These are phyloP conservation scores for Lingula anatina DNA, from an alignment of 2,888 invertebrate species.

Conservation along the genomic window DNA sequence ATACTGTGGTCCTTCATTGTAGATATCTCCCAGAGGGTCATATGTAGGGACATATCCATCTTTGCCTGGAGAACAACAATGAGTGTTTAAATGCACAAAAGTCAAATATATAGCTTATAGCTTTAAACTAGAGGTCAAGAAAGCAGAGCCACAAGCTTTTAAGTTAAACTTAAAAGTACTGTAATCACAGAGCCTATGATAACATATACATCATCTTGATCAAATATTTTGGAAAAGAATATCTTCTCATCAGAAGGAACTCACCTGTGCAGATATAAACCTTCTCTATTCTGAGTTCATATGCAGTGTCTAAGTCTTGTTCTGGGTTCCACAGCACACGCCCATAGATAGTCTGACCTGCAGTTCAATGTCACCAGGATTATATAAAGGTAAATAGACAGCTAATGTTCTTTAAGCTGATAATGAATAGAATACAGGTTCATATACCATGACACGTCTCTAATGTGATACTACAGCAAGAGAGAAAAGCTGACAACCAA, in stretches of 20 bases:
- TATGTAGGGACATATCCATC: slow-evolving; percentile 51
- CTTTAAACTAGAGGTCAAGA: no score
- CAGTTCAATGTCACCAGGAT: no score
- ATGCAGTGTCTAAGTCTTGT: slow-evolving; percentile 50
- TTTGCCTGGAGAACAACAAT: slow-evolving; percentile 21
- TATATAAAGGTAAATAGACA: no score
- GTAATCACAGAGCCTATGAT: no score
- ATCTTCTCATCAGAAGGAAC: background rate
- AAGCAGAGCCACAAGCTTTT: no score
- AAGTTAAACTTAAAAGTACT: no score
- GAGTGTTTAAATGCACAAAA: background rate
- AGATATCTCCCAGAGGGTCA: slow-evolving; percentile 50
- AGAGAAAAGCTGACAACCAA: no score
- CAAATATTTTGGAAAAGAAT: background rate
- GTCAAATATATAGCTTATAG: background rate
- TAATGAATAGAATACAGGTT: no score
- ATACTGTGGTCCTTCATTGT: slow-evolving; percentile 50
- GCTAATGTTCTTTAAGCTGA: no score
- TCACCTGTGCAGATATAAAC: slow-evolving; percentile 52
- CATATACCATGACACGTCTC: no score
- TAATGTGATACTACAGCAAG: no score
- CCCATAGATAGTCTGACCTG: slow-evolving; percentile 46
- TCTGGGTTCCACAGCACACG: slow-evolving; percentile 52
- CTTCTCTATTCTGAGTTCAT: slow-evolving; percentile 46
- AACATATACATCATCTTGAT: background rate